These are phyloP conservation scores for Orientallactaga sibirica DNA, from an alignment of 2,797 vertebrate genomes.

Conservation along the genomic window DNA sequence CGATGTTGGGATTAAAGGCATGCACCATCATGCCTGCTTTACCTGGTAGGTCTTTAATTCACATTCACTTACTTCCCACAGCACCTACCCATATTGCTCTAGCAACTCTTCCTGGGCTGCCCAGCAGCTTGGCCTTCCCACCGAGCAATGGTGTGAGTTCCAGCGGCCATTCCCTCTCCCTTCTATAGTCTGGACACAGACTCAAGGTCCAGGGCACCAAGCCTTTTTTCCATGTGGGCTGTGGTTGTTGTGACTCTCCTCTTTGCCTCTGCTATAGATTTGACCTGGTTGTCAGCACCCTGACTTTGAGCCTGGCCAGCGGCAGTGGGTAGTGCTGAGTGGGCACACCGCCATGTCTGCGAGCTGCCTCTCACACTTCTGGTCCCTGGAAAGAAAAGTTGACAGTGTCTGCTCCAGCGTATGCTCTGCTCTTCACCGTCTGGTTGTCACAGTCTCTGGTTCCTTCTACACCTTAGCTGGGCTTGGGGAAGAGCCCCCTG, in stretches of 20 bases:
- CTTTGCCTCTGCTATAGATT: background rate
- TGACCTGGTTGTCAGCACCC: background rate
- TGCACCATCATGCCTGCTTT: no score
- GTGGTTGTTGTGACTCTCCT: background rate
- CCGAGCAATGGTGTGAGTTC: background rate
- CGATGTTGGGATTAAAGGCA: no score
- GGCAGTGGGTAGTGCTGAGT: no score
- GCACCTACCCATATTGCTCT: background rate
- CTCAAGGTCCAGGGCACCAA: accelerated
- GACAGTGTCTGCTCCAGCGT: background rate
- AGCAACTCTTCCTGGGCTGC: background rate
- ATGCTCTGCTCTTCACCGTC: background rate
- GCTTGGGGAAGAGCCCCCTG: no score
- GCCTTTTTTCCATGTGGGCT: background rate
- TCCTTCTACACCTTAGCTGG: accelerated
- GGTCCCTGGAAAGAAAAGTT: background rate
- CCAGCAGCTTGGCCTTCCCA: background rate
- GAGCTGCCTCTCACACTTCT: no score
- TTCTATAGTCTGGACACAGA: background rate
- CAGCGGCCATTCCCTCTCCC: accelerated
- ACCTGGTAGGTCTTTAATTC: background rate
- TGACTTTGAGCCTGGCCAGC: background rate
- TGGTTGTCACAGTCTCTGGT: background rate
- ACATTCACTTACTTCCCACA: background rate
- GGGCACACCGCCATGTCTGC: background rate